Percentiles rank a stretch among this genome's conserved stretches.
These are phyloP conservation scores for Emydocephalus ijimae DNA, from an alignment of 2,113 vertebrate species.

Conservation along the genomic window DNA sequence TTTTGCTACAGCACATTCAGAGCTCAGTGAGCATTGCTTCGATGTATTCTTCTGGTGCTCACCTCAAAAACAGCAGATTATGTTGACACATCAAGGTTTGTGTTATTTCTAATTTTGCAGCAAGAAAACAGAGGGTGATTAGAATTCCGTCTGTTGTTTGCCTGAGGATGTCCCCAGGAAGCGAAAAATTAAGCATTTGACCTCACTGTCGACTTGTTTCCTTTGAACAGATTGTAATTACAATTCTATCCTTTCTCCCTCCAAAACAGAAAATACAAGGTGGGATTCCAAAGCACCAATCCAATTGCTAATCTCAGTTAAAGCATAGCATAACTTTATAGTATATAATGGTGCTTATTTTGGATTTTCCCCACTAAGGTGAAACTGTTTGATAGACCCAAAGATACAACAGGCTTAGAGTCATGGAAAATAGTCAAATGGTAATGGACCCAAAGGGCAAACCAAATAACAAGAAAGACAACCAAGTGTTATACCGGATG, in stretches of 20 bases:
- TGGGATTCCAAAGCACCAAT: conserved; percentile 24
- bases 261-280: conserved; percentile 12
- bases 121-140: neutral
- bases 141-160: conserved; percentile 29
- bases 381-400: neutral
- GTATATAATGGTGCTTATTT: neutral
- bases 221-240: conserved; percentile 36
- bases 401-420: neutral
- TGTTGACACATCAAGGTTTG: neutral
- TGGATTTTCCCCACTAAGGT: conserved; percentile 1
- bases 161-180: neutral
- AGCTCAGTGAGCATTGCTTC: neutral
- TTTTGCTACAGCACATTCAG: neutral
- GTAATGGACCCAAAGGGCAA: neutral
- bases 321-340: neutral
- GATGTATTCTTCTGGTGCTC: neutral
- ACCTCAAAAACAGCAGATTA: neutral
- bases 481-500: neutral
- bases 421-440: neutral
- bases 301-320: conserved; percentile 26
- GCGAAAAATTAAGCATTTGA: conserved; percentile 35
- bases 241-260: conserved; percentile 33
- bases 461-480: neutral
- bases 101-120: conserved; percentile 13
- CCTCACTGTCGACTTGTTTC: conserved; percentile 21